Evolutionary conservation across 2,888 invertebrate genomes (phyloP).

Genomic region (Eristalinus sepulchralis): DNA sequence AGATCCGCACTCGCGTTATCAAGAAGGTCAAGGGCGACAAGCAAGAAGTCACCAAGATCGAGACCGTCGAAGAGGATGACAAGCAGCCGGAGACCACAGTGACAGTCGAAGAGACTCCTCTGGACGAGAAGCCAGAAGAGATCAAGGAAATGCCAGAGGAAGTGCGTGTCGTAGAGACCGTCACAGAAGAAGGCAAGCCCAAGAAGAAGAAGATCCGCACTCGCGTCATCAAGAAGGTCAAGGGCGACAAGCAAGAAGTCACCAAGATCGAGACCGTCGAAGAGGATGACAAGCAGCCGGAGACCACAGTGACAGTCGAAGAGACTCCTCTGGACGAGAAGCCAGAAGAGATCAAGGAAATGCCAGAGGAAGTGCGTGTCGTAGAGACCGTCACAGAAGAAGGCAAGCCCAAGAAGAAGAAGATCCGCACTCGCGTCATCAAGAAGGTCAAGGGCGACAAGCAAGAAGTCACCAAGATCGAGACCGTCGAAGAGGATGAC

Average conservation of each 20-base stretch:
- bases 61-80: constrained; percentile 35
- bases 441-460: constrained; percentile 45
- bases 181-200: constrained; percentile 33
- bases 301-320: constrained; percentile 38
- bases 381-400: constrained; percentile 23
- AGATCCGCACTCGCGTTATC: constrained; percentile 30
- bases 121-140: constrained; percentile 28
- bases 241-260: constrained; percentile 40
- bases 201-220: constrained; percentile 36
- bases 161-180: neutral
- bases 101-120: constrained; percentile 18
- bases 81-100: constrained; percentile 32
- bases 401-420: constrained; percentile 39
- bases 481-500: constrained; percentile 45
- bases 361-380: constrained; percentile 36
- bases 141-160: constrained; percentile 25
- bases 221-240: constrained; percentile 29
- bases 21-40: constrained; percentile 35
- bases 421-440: constrained; percentile 45
- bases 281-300: constrained; percentile 29
- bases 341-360: constrained; percentile 18
- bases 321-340: constrained; percentile 35
- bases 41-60: constrained; percentile 38
- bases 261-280: constrained; percentile 39
- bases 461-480: constrained; percentile 52